Evolutionary conservation across 2,797 vertebrate genomes (phyloP).

Genomic region (Nyctalus aviator): DNA sequence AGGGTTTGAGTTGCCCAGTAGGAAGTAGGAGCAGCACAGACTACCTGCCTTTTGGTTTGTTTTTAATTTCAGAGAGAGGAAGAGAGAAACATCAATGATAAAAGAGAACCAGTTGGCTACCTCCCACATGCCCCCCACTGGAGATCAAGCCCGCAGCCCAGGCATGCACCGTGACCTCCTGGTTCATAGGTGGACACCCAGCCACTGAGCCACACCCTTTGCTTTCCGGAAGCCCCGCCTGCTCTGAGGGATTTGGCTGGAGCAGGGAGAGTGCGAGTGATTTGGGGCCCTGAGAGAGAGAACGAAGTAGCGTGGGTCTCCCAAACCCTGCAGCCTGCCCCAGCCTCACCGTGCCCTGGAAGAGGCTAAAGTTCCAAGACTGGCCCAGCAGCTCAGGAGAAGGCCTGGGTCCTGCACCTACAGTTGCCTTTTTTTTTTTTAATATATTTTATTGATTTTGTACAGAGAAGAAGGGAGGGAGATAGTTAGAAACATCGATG

Average conservation of each 20-base stretch:
- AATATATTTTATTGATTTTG: too few species aligned
- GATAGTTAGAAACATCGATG: too few species aligned
- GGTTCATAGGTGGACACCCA: too few species aligned
- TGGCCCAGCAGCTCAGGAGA: neutral
- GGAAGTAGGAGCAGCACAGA: neutral
- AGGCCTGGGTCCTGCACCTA: neutral
- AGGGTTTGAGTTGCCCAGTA: neutral
- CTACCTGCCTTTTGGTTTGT: constrained; percentile 6
- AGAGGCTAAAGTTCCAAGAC: neutral
- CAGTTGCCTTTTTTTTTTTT: neutral
- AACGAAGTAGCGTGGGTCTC: neutral
- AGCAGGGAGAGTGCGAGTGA: fast-evolving
- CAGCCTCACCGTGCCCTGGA: neutral
- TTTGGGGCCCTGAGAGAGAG: neutral
- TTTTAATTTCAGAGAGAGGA: too few species aligned
- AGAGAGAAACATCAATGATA: too few species aligned
- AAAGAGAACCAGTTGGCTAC: too few species aligned
- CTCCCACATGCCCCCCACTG: too few species aligned
- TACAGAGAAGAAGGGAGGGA: too few species aligned
- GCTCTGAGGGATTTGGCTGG: neutral
- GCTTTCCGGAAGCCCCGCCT: neutral
- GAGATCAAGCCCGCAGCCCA: too few species aligned
- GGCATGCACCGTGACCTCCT: too few species aligned
- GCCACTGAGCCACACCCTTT: neutral
- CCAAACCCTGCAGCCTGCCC: neutral